Evolutionary conservation across 1,140 invertebrate genomes (phyloP).

Genomic region (Bombus huntii): DNA sequence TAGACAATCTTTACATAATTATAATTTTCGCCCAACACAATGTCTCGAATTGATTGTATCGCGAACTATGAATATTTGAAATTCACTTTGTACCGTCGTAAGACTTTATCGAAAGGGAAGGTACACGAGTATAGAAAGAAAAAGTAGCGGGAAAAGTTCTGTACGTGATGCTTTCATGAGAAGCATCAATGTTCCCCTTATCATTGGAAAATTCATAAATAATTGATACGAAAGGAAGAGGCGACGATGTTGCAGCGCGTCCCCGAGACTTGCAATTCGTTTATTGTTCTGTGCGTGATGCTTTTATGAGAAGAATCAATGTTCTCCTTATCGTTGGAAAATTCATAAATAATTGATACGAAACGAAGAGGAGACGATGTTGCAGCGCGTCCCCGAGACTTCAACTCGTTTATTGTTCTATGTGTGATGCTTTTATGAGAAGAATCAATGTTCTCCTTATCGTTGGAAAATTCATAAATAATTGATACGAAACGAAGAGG

Average conservation of each 20-base stretch:
- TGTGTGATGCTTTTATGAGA: not conserved
- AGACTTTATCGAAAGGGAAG: too few species aligned
- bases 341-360: constrained; percentile 67
- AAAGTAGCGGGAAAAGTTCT: too few species aligned
- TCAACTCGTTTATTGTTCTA: constrained; percentile 57
- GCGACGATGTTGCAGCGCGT: constrained; percentile 14
- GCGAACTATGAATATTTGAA: too few species aligned
- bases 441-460: too few species aligned
- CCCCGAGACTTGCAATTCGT: constrained; percentile 53
- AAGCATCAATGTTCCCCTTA: too few species aligned
- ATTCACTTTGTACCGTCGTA: too few species aligned
- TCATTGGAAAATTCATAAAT: constrained; percentile 63
- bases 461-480: constrained; percentile 65
- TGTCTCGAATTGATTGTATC: too few species aligned
- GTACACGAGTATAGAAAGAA: too few species aligned
- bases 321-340: constrained; percentile 28
- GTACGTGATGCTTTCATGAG: not conserved
- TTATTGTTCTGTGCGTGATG: constrained; percentile 42
- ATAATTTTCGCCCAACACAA: too few species aligned
- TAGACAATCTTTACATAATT: too few species aligned
- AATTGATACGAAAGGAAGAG: constrained; percentile 51
- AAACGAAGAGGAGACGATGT: not conserved
- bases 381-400: constrained; percentile 43
- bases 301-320: not conserved
- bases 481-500: constrained; percentile 49